A percentile compares a stretch with the other conserved stretches of the same genome.
phyloP scores from a whole-genome alignment of 2,113 vertebrate genomes.

The Mugil cephalus region DNA sequence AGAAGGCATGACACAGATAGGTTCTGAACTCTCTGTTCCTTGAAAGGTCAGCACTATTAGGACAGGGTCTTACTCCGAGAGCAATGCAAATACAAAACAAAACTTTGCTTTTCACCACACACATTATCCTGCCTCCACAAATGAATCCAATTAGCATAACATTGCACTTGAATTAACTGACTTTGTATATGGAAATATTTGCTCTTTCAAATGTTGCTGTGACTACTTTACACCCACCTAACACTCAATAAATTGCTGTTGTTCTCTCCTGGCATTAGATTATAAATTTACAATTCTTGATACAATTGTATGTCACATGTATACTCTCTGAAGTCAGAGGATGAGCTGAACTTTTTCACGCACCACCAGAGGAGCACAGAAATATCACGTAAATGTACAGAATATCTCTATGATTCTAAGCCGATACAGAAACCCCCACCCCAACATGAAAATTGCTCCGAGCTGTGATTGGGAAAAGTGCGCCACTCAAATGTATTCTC shows the following conservation, averaged over 20 bases:
- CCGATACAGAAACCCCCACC: slow-evolving; percentile 15
- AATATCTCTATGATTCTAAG: slow-evolving; percentile 1
- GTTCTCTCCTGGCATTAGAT: not conserved
- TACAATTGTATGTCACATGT: not conserved
- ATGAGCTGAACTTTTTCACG: not conserved
- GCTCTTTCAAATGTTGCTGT: slow-evolving; percentile 7
- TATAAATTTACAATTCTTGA: slow-evolving; percentile 18
- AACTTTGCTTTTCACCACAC: not conserved
- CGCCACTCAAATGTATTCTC: slow-evolving; percentile 19
- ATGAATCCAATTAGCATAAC: slow-evolving; percentile 6
- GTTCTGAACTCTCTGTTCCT: slow-evolving; percentile 4
- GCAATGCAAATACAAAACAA: not conserved
- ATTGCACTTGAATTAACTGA: slow-evolving; percentile 3
- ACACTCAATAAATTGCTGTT: slow-evolving; percentile 11
- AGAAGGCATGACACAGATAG: no score
- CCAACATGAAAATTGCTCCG: slow-evolving; percentile 35
- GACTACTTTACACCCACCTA: slow-evolving; percentile 1
- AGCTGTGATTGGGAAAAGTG: slow-evolving; percentile 21
- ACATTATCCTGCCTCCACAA: not conserved
- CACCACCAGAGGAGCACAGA: no score
- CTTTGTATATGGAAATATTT: not conserved
- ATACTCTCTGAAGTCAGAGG: not conserved
- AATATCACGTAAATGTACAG: not conserved
- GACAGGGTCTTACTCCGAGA: not conserved
- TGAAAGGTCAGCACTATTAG: slow-evolving; percentile 13